Conservation (phyloP, 2,797 vertebrate species). For the Pygocentrus nattereri region DNA sequence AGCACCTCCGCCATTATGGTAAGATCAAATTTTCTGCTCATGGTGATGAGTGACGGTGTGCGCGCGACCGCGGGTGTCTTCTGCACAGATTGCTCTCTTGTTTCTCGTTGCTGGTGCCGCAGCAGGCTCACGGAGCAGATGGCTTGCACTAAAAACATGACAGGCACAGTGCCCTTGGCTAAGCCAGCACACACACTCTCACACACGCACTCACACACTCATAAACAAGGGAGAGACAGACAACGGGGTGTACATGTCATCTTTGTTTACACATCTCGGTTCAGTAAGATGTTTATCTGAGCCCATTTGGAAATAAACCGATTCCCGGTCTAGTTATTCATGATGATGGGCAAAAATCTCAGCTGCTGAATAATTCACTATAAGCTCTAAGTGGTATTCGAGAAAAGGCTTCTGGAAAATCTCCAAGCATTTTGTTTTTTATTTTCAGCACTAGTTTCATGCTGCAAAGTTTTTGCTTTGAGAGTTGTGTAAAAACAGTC, state of each 20-base stretch:
- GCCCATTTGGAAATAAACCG: neutral
- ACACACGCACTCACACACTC: constrained; percentile 30
- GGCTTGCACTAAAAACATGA: constrained; percentile 71
- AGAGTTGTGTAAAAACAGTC: neutral
- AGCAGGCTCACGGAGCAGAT: constrained; percentile 75
- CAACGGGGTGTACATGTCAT: constrained; percentile 30
- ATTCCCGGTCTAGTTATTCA: neutral
- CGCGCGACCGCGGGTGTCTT: constrained; percentile 7
- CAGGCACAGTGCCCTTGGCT: constrained; percentile 70
- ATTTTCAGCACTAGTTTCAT: too few species aligned
- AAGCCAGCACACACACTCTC: constrained; percentile 47
- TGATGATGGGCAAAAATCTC: neutral
- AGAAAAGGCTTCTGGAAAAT: neutral
- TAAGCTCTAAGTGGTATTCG: neutral
- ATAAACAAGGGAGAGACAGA: constrained; percentile 32
- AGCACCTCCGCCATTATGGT: neutral
- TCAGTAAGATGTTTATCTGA: neutral
- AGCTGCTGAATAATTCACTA: neutral
- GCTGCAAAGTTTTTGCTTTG: neutral
- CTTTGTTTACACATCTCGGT: constrained; percentile 39
- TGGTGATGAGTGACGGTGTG: neutral
- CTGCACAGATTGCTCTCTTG: constrained; percentile 38
- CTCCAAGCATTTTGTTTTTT: neutral
- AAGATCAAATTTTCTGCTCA: neutral
- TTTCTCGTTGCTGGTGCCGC: constrained; percentile 66